Percentiles rank a stretch among this genome's conserved stretches.
These are phyloP conservation scores for Sarcophaga caerulescens DNA, from an alignment of 2,888 invertebrate genomes.

Conservation along the genomic window DNA sequence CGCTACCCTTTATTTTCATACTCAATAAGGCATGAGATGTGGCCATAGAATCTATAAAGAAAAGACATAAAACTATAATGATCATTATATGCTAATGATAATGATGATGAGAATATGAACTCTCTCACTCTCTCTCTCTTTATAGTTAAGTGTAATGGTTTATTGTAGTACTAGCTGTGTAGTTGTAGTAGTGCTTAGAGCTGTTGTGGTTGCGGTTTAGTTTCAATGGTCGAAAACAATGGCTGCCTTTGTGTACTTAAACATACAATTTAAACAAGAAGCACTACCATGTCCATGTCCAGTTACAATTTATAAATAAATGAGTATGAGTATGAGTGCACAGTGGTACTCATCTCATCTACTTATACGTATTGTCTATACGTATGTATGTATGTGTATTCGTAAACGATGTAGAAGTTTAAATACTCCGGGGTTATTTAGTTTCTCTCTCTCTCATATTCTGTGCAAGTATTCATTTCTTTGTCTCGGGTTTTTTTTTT, in stretches of 20 bases:
- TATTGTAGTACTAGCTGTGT: neutral
- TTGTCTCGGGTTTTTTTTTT: neutral
- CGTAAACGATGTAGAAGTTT: conserved; percentile 14
- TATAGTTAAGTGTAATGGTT: neutral
- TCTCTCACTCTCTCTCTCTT: neutral
- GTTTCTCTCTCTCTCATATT: neutral
- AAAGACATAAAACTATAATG: neutral
- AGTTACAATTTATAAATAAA: neutral
- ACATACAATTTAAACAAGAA: conserved; percentile 41
- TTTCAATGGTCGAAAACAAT: conserved; percentile 63
- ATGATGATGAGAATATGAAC: conserved; percentile 25
- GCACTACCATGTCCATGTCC: neutral
- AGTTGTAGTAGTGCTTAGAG: conserved; percentile 57
- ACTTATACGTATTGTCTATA: neutral
- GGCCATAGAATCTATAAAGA: neutral
- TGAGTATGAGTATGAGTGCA: no score
- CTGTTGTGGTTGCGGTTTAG: conserved; percentile 67
- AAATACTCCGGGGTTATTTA: conserved; percentile 55
- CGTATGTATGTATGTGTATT: neutral
- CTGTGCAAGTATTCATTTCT: neutral
- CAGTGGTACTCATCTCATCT: no score
- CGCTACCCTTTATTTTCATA: neutral
- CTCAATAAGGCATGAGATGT: neutral
- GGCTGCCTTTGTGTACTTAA: conserved; percentile 61
- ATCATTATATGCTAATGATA: neutral